These are phyloP conservation scores for Scaptodrosophila lebanonensis DNA, from an alignment of 1,140 invertebrate species.

Conservation along the genomic window DNA sequence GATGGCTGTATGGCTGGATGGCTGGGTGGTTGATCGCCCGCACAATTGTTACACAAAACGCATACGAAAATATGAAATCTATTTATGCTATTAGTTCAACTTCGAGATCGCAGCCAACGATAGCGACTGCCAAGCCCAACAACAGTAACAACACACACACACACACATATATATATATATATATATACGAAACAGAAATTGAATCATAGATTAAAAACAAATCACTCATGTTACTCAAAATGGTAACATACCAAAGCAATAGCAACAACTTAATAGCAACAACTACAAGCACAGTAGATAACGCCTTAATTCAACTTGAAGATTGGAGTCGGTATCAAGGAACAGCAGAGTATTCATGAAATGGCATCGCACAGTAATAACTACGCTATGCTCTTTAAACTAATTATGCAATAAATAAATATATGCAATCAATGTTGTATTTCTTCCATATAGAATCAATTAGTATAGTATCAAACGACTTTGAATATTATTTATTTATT, in stretches of 20 bases:
- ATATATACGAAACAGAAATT: constrained; percentile 44
- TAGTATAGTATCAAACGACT: too few relatives aligned
- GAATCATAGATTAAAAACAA: constrained; percentile 70
- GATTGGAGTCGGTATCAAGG: too few relatives aligned
- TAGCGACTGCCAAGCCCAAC: constrained; percentile 27
- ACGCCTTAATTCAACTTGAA: too few relatives aligned
- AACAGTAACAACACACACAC: constrained; percentile 16
- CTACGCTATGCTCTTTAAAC: too few relatives aligned
- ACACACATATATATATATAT: neutral
- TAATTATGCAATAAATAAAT: too few relatives aligned
- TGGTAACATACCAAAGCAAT: constrained; percentile 26
- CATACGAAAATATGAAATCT: constrained; percentile 54
- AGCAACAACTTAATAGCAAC: neutral
- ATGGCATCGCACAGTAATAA: too few relatives aligned
- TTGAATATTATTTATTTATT: too few relatives aligned
- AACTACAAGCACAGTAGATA: too few relatives aligned
- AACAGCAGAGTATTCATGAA: too few relatives aligned
- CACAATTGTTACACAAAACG: constrained; percentile 14
- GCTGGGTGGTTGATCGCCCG: neutral
- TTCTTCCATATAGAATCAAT: too few relatives aligned
- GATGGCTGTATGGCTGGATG: neutral
- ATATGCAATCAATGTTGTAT: too few relatives aligned
- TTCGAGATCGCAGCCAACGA: constrained; percentile 56
- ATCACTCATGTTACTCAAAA: constrained; percentile 63
- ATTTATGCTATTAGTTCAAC: constrained; percentile 73